phyloP scores from a whole-genome alignment of 2,888 invertebrate genomes.

The Eilema sororculum region DNA sequence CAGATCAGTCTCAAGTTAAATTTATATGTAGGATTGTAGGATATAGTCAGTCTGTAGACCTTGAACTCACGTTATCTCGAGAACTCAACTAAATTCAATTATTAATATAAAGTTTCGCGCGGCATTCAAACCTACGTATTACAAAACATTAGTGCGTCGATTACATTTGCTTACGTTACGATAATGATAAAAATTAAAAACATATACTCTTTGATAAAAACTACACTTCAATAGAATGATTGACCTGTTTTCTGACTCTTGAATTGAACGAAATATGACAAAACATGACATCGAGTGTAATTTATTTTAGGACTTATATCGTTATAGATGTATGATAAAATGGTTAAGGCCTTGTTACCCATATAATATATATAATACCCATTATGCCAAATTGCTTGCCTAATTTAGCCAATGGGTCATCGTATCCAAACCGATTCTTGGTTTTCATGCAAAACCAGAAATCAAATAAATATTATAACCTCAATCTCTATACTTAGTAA shows the following conservation, averaged over 20 bases:
- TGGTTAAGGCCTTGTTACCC: no score
- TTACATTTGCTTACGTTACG: no score
- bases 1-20: background rate
- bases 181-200: no score
- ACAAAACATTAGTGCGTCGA: background rate
- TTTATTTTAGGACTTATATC: background rate
- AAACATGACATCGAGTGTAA: background rate
- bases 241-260: background rate
- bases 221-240: background rate
- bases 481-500: conserved; percentile 4
- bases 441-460: no score
- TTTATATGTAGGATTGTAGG: background rate
- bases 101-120: background rate
- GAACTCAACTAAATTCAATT: background rate
- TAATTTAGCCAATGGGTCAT: background rate
- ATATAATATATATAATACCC: background rate
- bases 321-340: background rate
- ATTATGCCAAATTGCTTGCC: no score
- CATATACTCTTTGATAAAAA: no score
- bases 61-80: conserved; percentile 16
- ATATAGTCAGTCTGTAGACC: conserved; percentile 5
- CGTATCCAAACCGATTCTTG: background rate
- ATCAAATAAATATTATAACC: background rate
- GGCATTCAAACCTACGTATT: background rate
- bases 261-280: background rate